phyloP scores from a whole-genome alignment of 2,797 vertebrate species.

The Chloroceryle amazona region DNA sequence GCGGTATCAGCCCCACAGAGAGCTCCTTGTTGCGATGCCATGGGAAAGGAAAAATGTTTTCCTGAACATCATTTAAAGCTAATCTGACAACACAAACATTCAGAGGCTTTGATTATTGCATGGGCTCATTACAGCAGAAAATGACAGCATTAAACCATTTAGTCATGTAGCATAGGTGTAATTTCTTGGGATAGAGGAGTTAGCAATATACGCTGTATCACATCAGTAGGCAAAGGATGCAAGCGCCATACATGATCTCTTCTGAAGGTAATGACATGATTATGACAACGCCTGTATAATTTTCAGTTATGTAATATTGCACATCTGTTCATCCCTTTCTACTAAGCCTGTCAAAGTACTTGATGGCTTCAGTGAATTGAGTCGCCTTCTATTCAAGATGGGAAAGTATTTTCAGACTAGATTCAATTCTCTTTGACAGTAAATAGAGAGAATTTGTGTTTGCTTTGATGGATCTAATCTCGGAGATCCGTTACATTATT shows the following conservation, averaged over 20 bases:
- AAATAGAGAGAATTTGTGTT: not conserved
- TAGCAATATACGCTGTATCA: not conserved
- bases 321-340: not conserved
- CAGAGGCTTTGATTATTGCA: not conserved
- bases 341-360: not conserved
- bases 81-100: constrained; percentile 11
- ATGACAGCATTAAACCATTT: not conserved
- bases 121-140: not conserved
- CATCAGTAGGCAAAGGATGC: not conserved
- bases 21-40: not conserved
- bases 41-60: constrained; percentile 30
- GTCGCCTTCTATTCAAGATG: not conserved
- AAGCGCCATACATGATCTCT: not conserved
- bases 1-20: not conserved
- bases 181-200: not conserved
- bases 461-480: not conserved
- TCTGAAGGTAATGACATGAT: not conserved
- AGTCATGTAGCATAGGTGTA: not conserved
- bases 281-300: not conserved
- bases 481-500: not conserved
- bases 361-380: not conserved
- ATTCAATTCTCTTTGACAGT: not conserved
- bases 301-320: not conserved
- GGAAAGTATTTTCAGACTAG: not conserved
- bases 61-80: not conserved